Evolutionary conservation across 2,888 invertebrate genomes (phyloP).

Genomic region (Tenthredo distinguenda): DNA sequence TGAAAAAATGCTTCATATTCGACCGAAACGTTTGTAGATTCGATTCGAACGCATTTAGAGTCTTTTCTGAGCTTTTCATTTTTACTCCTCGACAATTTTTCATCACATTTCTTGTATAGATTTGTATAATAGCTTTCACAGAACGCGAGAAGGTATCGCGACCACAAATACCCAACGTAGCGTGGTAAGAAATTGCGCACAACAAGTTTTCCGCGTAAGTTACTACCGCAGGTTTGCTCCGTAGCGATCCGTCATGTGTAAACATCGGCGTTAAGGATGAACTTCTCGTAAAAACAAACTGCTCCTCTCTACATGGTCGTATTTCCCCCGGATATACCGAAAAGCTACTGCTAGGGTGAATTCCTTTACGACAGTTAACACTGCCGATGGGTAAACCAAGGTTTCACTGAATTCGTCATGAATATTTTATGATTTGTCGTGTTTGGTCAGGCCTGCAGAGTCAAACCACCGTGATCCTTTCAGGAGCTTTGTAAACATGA

Average conservation of each 20-base stretch:
- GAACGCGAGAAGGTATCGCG: not conserved
- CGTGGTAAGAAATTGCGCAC: not conserved
- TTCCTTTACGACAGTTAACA: slow-evolving; percentile 16
- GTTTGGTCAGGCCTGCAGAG: slow-evolving; percentile 16
- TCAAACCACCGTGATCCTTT: slow-evolving; percentile 22
- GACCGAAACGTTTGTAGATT: not conserved
- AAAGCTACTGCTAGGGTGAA: not conserved
- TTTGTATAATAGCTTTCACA: not conserved
- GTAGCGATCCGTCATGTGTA: not conserved
- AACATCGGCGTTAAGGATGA: not conserved
- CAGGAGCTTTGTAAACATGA: slow-evolving; percentile 24
- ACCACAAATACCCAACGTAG: not conserved
- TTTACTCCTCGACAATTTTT: not conserved
- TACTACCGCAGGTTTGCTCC: not conserved
- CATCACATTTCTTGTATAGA: not conserved
- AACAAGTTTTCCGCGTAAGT: not conserved
- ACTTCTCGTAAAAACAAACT: slow-evolving; percentile 11
- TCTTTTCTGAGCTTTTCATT: not conserved
- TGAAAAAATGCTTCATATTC: not conserved
- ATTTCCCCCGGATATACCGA: not conserved
- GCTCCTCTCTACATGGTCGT: not conserved
- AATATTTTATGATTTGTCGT: slow-evolving; percentile 41
- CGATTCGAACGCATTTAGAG: not conserved
- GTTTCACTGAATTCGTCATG: slow-evolving; percentile 45
- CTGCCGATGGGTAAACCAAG: slow-evolving; percentile 19